A percentile compares a stretch with the other conserved stretches of the same genome.
Evolutionary conservation across 2,888 invertebrate species (phyloP).

Genomic region (Caenorhabditis sp.): DNA sequence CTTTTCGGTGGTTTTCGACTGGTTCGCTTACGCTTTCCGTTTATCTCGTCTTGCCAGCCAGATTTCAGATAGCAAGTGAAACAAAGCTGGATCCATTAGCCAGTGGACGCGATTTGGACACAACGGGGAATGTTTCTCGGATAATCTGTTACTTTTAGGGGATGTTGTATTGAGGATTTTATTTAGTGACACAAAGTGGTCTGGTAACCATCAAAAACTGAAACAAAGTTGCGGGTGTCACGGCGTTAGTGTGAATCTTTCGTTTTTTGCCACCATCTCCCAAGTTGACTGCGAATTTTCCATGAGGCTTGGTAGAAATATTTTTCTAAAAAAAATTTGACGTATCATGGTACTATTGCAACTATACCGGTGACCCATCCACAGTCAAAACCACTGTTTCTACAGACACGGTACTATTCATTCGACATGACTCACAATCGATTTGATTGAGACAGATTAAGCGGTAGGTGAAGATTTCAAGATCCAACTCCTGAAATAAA

Average conservation of each 20-base stretch:
- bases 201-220: constrained; percentile 69
- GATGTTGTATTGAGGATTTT: no score
- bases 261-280: constrained; percentile 41
- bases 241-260: constrained; percentile 34
- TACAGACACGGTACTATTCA: constrained; percentile 65
- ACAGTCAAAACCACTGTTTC: constrained; percentile 64
- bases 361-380: constrained; percentile 52
- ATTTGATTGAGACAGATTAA: constrained; percentile 68
- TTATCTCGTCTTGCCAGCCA: constrained; percentile 40
- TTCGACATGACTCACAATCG: constrained; percentile 64
- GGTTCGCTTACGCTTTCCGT: constrained; percentile 41
- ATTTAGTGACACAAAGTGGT: constrained; percentile 70
- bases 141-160: no score
- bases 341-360: background rate
- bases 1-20: constrained; percentile 40
- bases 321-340: constrained; percentile 32
- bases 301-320: constrained; percentile 41
- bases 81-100: constrained; percentile 56
- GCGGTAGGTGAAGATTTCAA: constrained; percentile 67
- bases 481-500: constrained; percentile 55
- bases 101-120: background rate
- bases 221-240: constrained; percentile 60
- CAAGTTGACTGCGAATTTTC: constrained; percentile 50
- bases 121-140: constrained; percentile 1
- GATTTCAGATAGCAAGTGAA: constrained; percentile 60